A percentile compares a stretch with the other conserved stretches of the same genome.
These are phyloP conservation scores for Drepana arcuata DNA, from an alignment of 1,140 invertebrate genomes.

Conservation along the genomic window DNA sequence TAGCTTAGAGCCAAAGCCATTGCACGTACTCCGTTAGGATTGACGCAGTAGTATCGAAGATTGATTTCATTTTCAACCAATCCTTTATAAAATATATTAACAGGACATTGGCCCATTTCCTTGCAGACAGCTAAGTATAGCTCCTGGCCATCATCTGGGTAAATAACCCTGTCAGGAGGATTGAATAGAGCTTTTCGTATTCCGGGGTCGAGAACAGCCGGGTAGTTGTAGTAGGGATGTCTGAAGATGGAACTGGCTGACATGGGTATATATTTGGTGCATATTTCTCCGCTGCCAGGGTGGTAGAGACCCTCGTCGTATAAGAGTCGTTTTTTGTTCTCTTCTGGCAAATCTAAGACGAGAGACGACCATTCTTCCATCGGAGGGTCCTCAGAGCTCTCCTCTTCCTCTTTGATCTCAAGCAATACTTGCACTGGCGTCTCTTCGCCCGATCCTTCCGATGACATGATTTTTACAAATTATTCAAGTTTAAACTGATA, in stretches of 20 bases:
- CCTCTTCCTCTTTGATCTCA: too few species aligned
- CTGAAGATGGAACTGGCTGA: slow-evolving; percentile 58
- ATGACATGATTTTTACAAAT: too few species aligned
- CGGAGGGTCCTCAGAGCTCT: slow-evolving; percentile 34
- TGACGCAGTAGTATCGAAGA: slow-evolving; percentile 62
- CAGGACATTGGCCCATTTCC: slow-evolving; percentile 54
- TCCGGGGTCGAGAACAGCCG: slow-evolving; percentile 61
- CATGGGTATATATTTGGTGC: slow-evolving; percentile 39
- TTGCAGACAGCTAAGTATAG: slow-evolving; percentile 56
- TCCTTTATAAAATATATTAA: slow-evolving; percentile 44
- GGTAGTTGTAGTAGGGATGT: slow-evolving; percentile 67
- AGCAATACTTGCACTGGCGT: too few species aligned
- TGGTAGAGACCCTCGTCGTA: slow-evolving; percentile 27
- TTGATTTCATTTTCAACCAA: slow-evolving; percentile 47
- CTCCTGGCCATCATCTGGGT: slow-evolving; percentile 53
- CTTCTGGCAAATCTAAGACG: slow-evolving; percentile 18
- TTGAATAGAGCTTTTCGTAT: slow-evolving; percentile 52
- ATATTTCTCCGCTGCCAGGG: slow-evolving; percentile 46
- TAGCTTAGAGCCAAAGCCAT: slow-evolving; percentile 47
- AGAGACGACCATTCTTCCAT: slow-evolving; percentile 50
- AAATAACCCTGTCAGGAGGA: slow-evolving; percentile 36
- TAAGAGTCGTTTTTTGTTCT: slow-evolving; percentile 26
- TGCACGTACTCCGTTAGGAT: slow-evolving; percentile 46
- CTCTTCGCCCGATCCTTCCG: too few species aligned
- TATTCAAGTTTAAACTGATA: too few species aligned